Evolutionary conservation across 1,140 invertebrate genomes (phyloP).

Genomic region (Vanessa tameamea): DNA sequence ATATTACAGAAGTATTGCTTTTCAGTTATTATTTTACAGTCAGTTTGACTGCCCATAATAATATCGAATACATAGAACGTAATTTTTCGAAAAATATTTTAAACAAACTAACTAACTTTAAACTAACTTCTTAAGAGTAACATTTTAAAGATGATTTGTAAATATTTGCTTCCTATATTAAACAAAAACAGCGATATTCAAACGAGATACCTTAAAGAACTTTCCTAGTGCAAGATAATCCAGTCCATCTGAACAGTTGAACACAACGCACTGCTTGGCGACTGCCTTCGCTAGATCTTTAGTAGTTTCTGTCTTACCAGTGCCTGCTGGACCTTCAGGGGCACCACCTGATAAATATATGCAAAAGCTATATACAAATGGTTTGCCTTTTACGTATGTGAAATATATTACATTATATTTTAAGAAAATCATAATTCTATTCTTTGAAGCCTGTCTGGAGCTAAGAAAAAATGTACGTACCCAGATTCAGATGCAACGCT

Average conservation of each 20-base stretch:
- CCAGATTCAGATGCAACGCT: constrained; percentile 91
- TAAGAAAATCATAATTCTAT: not conserved
- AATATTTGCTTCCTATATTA: no score
- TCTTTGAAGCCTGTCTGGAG: not conserved
- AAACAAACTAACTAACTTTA: no score
- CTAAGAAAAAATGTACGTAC: constrained; percentile 51
- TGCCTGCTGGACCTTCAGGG: constrained; percentile 96
- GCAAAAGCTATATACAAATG: not conserved
- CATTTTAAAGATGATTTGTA: no score
- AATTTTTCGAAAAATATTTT: no score
- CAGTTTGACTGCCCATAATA: no score
- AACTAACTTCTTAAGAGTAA: no score
- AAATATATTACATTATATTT: no score
- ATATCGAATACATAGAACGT: no score
- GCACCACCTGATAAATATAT: constrained; percentile 84
- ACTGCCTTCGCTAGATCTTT: constrained; percentile 98
- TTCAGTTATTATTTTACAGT: not conserved
- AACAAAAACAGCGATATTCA: not conserved
- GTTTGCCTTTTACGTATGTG: no score
- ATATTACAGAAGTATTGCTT: not conserved
- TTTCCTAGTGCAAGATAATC: constrained; percentile 97
- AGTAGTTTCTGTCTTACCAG: constrained; percentile 97
- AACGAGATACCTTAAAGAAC: constrained; percentile 90
- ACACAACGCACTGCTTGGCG: constrained; percentile 97
- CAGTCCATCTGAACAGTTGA: constrained; percentile 96